Evolutionary conservation across 1,140 invertebrate genomes (phyloP).

Genomic region (Calliopsis andreniformis): DNA sequence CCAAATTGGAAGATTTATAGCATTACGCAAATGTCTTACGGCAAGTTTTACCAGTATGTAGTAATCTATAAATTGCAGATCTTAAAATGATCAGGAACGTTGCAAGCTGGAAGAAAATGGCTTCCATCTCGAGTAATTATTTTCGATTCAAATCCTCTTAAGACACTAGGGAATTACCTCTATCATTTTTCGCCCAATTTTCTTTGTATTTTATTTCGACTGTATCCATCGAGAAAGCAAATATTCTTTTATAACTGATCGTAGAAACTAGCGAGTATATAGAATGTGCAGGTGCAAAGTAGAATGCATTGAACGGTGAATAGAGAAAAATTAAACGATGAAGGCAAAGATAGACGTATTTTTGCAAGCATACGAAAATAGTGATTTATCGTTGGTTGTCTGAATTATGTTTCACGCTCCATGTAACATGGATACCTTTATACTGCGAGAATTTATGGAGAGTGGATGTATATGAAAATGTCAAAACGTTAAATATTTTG

Average conservation of each 20-base stretch:
- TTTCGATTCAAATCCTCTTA: not conserved
- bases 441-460: not conserved
- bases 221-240: not conserved
- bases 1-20: not conserved
- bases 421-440: not conserved
- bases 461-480: not conserved
- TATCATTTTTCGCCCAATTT: not conserved
- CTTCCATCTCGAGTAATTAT: not conserved
- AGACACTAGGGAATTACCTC: not conserved
- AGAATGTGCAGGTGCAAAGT: not conserved
- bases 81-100: not conserved
- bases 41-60: not conserved
- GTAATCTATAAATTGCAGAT: not conserved
- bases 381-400: not conserved
- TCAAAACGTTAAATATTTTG: not conserved
- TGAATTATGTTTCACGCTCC: not conserved
- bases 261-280: too few species aligned
- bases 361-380: too few species aligned
- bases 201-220: not conserved
- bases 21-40: not conserved
- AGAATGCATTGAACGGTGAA: not conserved
- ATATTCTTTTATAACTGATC: not conserved
- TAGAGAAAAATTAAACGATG: constrained; percentile 1
- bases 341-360: not conserved
- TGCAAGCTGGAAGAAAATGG: not conserved